These are phyloP conservation scores for Vulpes ferrilata DNA, from an alignment of 2,113 vertebrate genomes.

Conservation along the genomic window DNA sequence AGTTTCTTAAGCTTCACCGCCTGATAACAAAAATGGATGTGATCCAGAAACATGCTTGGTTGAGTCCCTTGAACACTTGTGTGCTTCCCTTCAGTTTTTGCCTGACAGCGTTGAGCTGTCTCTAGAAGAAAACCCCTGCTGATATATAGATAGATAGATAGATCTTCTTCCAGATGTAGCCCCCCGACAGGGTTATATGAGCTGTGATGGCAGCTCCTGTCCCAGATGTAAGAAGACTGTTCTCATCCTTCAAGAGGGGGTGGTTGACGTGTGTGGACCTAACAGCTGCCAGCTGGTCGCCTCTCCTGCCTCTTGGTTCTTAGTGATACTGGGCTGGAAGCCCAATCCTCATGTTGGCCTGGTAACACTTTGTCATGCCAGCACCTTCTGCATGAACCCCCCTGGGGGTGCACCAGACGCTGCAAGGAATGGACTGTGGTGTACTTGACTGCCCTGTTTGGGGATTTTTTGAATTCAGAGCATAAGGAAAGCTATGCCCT, in stretches of 20 bases:
- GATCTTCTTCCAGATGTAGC: conserved; percentile 28
- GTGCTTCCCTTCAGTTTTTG: neutral
- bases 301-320: conserved; percentile 14
- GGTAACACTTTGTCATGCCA: conserved; percentile 55
- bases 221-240: neutral
- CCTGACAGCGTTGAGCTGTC: neutral
- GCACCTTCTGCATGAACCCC: neutral
- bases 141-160: neutral
- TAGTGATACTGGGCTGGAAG: conserved; percentile 32
- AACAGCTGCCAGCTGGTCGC: conserved; percentile 48
- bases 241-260: neutral
- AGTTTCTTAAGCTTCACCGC: neutral
- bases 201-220: neutral
- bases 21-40: neutral
- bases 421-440: neutral
- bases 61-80: neutral
- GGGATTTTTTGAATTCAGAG: neutral
- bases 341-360: conserved; percentile 54
- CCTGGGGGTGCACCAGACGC: neutral
- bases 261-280: neutral
- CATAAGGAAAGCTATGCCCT: neutral
- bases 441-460: neutral
- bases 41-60: neutral
- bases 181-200: neutral
- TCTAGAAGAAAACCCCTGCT: conserved; percentile 22